Conservation (phyloP, 1,140 invertebrate genomes). For the Meloidogyne floridensis region DNA sequence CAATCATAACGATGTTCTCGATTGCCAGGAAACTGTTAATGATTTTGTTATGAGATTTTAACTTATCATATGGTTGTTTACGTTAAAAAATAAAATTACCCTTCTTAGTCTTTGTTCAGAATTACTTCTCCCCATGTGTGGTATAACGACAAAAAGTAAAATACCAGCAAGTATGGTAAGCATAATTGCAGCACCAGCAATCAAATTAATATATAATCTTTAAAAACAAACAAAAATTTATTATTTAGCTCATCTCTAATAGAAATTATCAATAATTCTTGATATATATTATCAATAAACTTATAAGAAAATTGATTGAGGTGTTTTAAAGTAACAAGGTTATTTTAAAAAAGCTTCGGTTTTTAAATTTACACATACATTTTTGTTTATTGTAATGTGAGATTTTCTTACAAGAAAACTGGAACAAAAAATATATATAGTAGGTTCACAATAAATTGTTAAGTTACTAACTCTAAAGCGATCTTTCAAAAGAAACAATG, state of each 20-base stretch:
- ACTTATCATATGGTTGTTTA: constrained; percentile 25
- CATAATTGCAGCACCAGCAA: constrained; percentile 44
- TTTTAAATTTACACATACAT: not conserved
- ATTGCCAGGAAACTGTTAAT: constrained; percentile 42
- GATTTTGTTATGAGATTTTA: not conserved
- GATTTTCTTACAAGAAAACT: not conserved
- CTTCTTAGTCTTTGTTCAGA: constrained; percentile 11
- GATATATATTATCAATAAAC: too few relatives aligned
- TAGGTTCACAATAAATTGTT: too few relatives aligned
- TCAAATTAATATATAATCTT: constrained; percentile 50
- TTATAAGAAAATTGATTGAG: too few relatives aligned
- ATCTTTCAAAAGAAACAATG: not conserved
- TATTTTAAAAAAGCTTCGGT: not conserved
- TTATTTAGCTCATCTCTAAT: not conserved
- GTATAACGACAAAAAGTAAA: constrained; percentile 45
- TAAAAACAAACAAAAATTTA: not conserved
- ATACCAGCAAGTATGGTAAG: constrained; percentile 41
- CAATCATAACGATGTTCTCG: constrained; percentile 54
- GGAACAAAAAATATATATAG: not conserved
- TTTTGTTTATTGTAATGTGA: not conserved
- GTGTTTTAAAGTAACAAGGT: not conserved
- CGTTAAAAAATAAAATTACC: constrained; percentile 19
- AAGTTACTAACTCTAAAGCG: not conserved
- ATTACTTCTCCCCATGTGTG: constrained; percentile 28
- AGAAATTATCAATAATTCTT: too few relatives aligned